Evolutionary conservation across 92 coral and sea anemone genomes (phyloP).

Genomic region (Nematostella vectensis): DNA sequence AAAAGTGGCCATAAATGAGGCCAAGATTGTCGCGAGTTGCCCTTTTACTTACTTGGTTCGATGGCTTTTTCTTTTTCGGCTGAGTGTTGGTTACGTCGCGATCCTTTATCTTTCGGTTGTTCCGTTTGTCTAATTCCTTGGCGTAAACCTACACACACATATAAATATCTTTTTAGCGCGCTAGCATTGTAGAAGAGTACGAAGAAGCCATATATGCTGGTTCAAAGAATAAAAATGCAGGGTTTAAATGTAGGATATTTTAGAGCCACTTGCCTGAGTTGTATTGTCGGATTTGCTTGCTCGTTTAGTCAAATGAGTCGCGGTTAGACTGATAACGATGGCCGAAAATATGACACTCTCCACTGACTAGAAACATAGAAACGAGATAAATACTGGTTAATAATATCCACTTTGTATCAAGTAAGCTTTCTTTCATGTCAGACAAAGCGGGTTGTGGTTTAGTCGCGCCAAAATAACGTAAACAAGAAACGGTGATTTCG

Average conservation of each 20-base stretch:
- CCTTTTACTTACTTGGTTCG: slow-evolving; percentile 22
- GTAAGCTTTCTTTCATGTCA: too few relatives aligned
- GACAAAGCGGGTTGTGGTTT: background rate
- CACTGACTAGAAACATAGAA: slow-evolving; percentile 66
- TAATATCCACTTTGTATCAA: too few relatives aligned
- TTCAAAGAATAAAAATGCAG: too few relatives aligned
- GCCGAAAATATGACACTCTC: slow-evolving; percentile 99
- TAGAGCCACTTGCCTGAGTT: slow-evolving; percentile 79
- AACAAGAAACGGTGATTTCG: background rate
- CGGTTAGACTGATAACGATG: slow-evolving; percentile 94
- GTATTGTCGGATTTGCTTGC: slow-evolving; percentile 84
- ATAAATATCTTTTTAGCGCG: too few relatives aligned
- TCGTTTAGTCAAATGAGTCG: slow-evolving; percentile 96
- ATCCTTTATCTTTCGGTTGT: slow-evolving; percentile 49
- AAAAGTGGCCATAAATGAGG: too few relatives aligned
- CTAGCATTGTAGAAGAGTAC: too few relatives aligned
- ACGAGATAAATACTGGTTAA: too few relatives aligned
- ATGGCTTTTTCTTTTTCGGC: slow-evolving; percentile 18
- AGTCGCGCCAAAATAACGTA: slow-evolving; percentile 1
- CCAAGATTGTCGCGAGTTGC: too few relatives aligned
- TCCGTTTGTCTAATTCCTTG: slow-evolving; percentile 45
- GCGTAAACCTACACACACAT: slow-evolving; percentile 19
- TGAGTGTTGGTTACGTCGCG: slow-evolving; percentile 30
- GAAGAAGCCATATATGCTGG: too few relatives aligned
- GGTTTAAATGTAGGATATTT: too few relatives aligned